These are phyloP conservation scores for Cebus imitator DNA, from an alignment of 2,113 vertebrate species.

Conservation along the genomic window DNA sequence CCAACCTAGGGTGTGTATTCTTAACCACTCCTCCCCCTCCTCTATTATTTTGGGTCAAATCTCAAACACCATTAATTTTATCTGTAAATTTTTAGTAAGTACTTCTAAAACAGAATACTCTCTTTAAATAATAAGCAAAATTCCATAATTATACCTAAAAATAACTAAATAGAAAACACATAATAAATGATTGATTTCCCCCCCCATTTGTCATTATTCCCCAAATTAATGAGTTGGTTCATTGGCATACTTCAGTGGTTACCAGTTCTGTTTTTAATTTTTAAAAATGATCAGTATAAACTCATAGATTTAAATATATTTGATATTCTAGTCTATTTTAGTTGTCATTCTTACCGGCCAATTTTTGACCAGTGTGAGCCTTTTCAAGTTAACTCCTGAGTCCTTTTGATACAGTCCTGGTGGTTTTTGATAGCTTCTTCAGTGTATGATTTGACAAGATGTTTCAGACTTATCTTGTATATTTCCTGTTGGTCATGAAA, in stretches of 20 bases:
- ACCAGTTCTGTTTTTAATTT: not conserved
- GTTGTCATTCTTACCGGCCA: not conserved
- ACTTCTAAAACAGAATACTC: not conserved
- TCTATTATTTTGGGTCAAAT: not conserved
- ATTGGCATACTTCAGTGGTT: not conserved
- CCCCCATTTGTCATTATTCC: not conserved
- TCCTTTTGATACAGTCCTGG: not conserved
- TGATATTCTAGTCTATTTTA: not conserved
- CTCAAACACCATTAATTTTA: not conserved
- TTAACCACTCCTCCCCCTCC: not conserved
- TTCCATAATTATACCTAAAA: not conserved
- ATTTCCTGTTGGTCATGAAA: not conserved
- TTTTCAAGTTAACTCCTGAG: not conserved
- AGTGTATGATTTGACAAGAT: not conserved
- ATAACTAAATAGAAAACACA: not conserved
- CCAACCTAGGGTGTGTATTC: not conserved
- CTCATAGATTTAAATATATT: not conserved
- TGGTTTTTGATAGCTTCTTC: not conserved
- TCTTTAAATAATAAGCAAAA: not conserved
- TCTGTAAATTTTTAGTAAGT: not conserved
- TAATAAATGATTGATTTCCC: not conserved
- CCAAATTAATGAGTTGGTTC: not conserved
- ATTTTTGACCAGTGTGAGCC: not conserved
- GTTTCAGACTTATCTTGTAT: not conserved
- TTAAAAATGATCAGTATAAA: not conserved